phyloP scores from a whole-genome alignment of 2,113 vertebrate genomes.

The Paracanthobrama guichenoti region DNA sequence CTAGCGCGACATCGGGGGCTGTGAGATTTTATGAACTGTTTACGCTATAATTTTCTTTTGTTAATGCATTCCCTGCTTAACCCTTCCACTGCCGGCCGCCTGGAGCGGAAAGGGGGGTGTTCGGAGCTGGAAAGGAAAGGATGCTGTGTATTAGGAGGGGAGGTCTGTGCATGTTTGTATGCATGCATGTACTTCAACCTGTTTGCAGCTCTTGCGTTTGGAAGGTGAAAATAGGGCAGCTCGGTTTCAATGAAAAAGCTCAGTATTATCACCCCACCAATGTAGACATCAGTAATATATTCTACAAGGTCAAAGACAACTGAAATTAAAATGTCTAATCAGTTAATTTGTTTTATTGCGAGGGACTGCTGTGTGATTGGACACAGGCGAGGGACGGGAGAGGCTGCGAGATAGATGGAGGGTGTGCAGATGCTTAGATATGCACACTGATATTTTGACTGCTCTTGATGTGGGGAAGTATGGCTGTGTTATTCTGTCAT shows the following conservation, averaged over 20 bases:
- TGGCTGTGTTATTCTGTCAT: conserved; percentile 73
- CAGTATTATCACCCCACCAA: conserved; percentile 71
- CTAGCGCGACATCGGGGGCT: conserved; percentile 99
- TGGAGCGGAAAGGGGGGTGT: conserved; percentile 56
- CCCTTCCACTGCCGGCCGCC: conserved; percentile 73
- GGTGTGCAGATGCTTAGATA: conserved; percentile 61
- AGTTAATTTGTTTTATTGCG: conserved; percentile 86
- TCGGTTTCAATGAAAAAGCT: conserved; percentile 71
- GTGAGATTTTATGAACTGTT: conserved; percentile 99
- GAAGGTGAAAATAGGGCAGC: conserved; percentile 70
- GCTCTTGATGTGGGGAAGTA: conserved; percentile 71
- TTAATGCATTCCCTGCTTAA: conserved; percentile 97
- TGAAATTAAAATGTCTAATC: conserved; percentile 85
- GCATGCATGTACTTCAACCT: conserved; percentile 67
- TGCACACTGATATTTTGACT: conserved; percentile 73
- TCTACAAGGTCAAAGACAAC: conserved; percentile 84
- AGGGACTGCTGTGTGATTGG: conserved; percentile 80
- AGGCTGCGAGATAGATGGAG: conserved; percentile 43
- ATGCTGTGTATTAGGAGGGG: conserved; percentile 46
- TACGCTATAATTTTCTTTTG: conserved; percentile 99
- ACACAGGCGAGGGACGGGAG: conserved; percentile 62
- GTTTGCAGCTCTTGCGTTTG: conserved; percentile 65
- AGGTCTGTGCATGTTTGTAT: conserved; percentile 35
- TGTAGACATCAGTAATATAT: conserved; percentile 79
- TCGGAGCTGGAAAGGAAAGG: conserved; percentile 20